phyloP scores from a whole-genome alignment of 2,888 invertebrate genomes.

The Scaeva pyrastri region DNA sequence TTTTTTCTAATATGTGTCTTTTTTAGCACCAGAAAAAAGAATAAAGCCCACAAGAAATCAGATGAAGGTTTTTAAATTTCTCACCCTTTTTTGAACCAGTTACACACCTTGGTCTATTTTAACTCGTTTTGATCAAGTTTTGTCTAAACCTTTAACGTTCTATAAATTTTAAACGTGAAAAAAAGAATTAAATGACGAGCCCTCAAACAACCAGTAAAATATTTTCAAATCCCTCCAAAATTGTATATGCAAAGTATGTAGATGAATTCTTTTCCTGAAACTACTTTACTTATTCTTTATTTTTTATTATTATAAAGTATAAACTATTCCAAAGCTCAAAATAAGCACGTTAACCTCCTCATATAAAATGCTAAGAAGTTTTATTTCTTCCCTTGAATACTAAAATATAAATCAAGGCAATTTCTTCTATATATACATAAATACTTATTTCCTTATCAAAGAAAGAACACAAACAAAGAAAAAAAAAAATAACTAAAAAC shows the following conservation, averaged over 20 bases:
- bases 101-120: no score
- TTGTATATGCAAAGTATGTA: background rate
- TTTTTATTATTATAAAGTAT: background rate
- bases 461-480: background rate
- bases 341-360: background rate
- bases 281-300: background rate
- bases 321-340: background rate
- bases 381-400: conserved; percentile 9
- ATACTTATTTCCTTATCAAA: conserved; percentile 25
- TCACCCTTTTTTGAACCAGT: no score
- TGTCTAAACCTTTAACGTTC: background rate
- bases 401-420: conserved; percentile 27
- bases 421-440: no score
- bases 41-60: no score
- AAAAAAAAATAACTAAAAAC: no score
- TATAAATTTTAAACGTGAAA: no score
- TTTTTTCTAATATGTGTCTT: no score
- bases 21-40: no score
- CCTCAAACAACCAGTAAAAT: background rate
- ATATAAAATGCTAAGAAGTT: background rate
- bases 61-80: no score
- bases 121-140: no score
- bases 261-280: background rate
- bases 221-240: no score
- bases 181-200: background rate